Percentiles rank a stretch among this genome's conserved stretches.
Evolutionary conservation across 2,113 vertebrate genomes (phyloP).

Genomic region (Willisornis vidua): DNA sequence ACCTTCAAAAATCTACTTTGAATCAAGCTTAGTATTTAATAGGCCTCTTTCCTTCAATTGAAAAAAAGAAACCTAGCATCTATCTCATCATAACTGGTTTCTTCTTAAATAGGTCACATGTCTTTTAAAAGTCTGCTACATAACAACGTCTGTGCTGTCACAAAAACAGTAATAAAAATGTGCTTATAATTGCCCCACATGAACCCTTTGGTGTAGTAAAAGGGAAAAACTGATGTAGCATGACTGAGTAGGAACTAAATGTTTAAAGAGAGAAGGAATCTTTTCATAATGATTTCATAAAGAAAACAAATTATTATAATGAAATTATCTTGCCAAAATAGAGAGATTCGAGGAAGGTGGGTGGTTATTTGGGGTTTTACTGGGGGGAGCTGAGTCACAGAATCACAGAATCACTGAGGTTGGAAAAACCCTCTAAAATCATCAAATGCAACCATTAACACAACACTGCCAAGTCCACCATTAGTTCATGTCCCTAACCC

Average conservation of each 20-base stretch:
- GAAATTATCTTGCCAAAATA: neutral
- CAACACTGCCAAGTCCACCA: neutral
- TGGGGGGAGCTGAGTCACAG: neutral
- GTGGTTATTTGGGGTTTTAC: neutral
- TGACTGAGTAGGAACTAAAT: neutral
- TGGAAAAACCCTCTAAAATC: neutral
- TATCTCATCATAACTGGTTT: neutral
- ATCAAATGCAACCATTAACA: rapidly evolving
- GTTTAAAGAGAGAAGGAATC: neutral
- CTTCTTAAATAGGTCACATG: neutral
- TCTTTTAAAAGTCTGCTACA: neutral
- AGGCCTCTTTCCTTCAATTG: neutral
- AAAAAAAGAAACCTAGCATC: neutral
- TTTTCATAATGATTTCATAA: neutral
- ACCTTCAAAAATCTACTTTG: neutral
- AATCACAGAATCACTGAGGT: neutral
- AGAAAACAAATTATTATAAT: neutral
- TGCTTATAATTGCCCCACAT: neutral
- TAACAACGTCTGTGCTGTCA: neutral
- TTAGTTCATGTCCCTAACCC: neutral
- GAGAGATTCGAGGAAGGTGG: neutral
- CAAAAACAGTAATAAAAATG: neutral
- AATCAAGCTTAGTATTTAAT: neutral
- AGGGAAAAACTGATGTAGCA: neutral
- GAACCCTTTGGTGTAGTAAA: neutral